phyloP scores from a whole-genome alignment of 2,888 invertebrate genomes.

The Mesochorus sp. region DNA sequence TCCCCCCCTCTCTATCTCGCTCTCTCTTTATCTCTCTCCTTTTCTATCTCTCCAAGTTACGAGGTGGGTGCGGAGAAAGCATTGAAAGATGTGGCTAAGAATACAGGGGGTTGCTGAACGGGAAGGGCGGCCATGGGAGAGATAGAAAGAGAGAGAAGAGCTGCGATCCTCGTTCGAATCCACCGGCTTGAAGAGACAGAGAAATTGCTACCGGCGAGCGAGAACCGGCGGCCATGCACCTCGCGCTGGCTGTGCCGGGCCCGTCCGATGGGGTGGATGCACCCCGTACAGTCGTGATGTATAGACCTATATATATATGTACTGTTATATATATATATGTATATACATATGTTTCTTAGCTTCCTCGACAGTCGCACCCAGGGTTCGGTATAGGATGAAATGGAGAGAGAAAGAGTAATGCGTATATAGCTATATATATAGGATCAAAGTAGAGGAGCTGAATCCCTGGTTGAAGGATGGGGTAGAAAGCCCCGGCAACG shows the following conservation, averaged over 20 bases:
- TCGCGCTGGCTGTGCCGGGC: constrained; percentile 48
- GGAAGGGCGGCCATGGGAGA: constrained; percentile 18
- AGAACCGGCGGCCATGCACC: constrained; percentile 58
- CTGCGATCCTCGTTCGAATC: constrained; percentile 63
- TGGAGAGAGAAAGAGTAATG: constrained; percentile 3
- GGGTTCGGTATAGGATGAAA: constrained; percentile 12
- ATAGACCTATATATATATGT: neutral
- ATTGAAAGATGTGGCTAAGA: constrained; percentile 33
- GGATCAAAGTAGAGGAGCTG: constrained; percentile 25
- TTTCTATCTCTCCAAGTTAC: constrained; percentile 65
- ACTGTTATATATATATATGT: neutral
- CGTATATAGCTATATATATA: constrained; percentile 10
- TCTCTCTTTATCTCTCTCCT: neutral
- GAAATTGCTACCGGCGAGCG: constrained; percentile 47
- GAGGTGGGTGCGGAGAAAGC: constrained; percentile 48
- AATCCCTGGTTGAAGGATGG: constrained; percentile 35
- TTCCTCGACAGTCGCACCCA: constrained; percentile 32
- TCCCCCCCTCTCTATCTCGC: too few relatives aligned
- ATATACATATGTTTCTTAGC: constrained; percentile 1
- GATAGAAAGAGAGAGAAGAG: constrained; percentile 22
- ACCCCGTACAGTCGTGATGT: constrained; percentile 36
- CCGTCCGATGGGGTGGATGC: constrained; percentile 54
- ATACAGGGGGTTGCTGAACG: constrained; percentile 12
- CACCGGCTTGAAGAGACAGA: constrained; percentile 3
- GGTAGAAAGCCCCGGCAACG: constrained; percentile 46